These are phyloP conservation scores for Podarcis raffonei DNA, from an alignment of 2,113 vertebrate genomes.

Conservation along the genomic window DNA sequence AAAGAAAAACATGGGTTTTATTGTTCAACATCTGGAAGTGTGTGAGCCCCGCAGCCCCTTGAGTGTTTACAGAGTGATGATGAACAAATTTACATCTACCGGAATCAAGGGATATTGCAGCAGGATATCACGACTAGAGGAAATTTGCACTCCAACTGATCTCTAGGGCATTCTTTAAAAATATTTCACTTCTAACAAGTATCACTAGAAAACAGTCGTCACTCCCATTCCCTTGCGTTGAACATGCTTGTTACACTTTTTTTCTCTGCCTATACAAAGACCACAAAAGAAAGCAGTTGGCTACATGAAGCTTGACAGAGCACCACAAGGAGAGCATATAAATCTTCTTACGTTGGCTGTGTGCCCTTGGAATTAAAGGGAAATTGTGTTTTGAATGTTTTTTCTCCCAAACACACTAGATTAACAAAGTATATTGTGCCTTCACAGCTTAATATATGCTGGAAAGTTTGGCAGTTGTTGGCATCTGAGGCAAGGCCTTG, in stretches of 20 bases:
- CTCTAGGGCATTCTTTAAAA: constrained; percentile 39
- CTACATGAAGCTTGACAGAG: constrained; percentile 38
- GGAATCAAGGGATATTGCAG: constrained; percentile 4
- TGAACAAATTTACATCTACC: neutral
- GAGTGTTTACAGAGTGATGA: neutral
- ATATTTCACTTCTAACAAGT: constrained; percentile 58
- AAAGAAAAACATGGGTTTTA: neutral
- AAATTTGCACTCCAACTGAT: constrained; percentile 53
- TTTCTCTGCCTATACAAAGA: constrained; percentile 35
- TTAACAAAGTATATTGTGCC: neutral
- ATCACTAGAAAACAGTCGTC: constrained; percentile 39
- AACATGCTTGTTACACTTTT: constrained; percentile 50
- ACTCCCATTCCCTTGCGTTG: constrained; percentile 39
- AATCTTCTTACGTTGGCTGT: constrained; percentile 25
- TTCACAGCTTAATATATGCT: neutral
- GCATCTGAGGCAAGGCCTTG: neutral
- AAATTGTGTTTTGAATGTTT: neutral
- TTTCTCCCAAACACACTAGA: neutral
- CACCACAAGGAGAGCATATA: constrained; percentile 41
- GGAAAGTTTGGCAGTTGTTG: neutral
- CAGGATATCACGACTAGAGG: constrained; percentile 61
- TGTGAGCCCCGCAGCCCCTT: neutral
- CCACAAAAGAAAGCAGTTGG: constrained; percentile 10
- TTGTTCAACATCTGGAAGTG: neutral
- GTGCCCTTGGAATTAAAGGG: constrained; percentile 4